Evolutionary conservation across 1,140 invertebrate species (phyloP), one percentile per base, ranked within the genome.

Genomic region (Hormaphis cornu): DNA sequence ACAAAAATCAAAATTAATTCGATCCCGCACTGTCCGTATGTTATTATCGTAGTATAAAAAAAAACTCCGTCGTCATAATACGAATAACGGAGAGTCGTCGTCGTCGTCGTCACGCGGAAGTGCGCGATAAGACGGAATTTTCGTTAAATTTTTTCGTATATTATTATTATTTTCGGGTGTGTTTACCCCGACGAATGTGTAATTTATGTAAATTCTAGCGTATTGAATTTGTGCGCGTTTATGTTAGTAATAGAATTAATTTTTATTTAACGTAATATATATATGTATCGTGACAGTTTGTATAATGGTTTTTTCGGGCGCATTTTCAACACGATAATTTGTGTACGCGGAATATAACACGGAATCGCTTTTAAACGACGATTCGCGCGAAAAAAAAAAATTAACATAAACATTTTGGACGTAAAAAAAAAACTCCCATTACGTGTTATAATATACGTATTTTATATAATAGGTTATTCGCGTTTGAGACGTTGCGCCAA

Each of bases 131-230:
- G n/a, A n/a, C n/a, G n/a, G n/a, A n/a, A n/a, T n/a, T n/a, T n/a
- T n/a, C n/a, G n/a, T n/a, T n/a, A n/a, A n/a, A n/a, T n/a, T n/a
- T n/a, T n/a, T n/a, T n/a, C n/a, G n/a, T n/a, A n/a, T n/a, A n/a
- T n/a, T n/a, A n/a, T n/a, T n/a, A n/a, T n/a, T 20, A 54, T 53
- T 53, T 33, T 54, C 10, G 4, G 30, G 18, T n/a, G n/a, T n/a
- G n/a, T 54, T 54, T 35, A 54, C 28, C n/a, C n/a, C n/a, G n/a
- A n/a, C n/a, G n/a, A n/a, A n/a, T n/a, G n/a, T n/a, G n/a, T 54
- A 54, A 54, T 54, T 54, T 54, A 54, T 54, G 52, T 54, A 35
- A 54, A 54, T 54, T 54, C n/a, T n/a, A n/a, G n/a, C 28, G 30
- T 54, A 26, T 33, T 30, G 30, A 54, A 54, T 35, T 20, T 24